Base-by-base conservation (phyloP, 1,140 invertebrate genomes). In the Philopotamus ludificatus region DNA sequence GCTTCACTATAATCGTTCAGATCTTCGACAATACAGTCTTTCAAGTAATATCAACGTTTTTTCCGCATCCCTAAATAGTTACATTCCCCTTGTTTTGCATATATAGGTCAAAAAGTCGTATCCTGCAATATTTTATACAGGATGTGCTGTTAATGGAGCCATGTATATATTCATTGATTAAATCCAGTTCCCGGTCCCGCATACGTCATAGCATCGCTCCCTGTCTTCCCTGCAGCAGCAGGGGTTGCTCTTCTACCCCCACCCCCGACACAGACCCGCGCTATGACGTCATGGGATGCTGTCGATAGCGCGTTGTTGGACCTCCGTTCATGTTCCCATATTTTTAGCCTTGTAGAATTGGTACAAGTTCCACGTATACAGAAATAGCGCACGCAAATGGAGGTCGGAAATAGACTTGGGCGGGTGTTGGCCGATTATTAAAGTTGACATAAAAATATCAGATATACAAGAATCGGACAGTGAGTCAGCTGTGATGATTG, bases 341-440 rank as follows among this genome's bases (percentile, higher is more conserved):
- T 65, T 65, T 65, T 65, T 65, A 57, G 57, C 57, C 57, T 60
- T 60, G 57, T 47, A 47, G 28, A 60, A 60, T 60, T 60, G 57
- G 57, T 60, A 60, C 57, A 60, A 60, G 57, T 60, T 60, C 57
- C 57, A 60, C 57, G 57, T 60, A 60, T 47, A 50, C 63, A 49
- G 51, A 65, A 65, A 65, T 65, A 65, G 51, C 41, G 51, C 63
- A 25, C 54, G 44, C 44, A 47, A 39, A 57, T 65, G 53, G 51
- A 54, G 63, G 63, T 45, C 54, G 63, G 25, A 65, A 65, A 65
- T 65, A 65, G 63, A 65, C 53, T 21, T 49, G 15, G 45, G 45
- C 45, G 15, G 15, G 45, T 21, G 20, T 21, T 4, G 21, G 50
- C 22, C 18, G 51, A 71, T 70, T 67, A 71, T 68, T 70, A n/a